Base-by-base conservation (phyloP, 2,113 vertebrate species). In the Paradisaea rubra region DNA sequence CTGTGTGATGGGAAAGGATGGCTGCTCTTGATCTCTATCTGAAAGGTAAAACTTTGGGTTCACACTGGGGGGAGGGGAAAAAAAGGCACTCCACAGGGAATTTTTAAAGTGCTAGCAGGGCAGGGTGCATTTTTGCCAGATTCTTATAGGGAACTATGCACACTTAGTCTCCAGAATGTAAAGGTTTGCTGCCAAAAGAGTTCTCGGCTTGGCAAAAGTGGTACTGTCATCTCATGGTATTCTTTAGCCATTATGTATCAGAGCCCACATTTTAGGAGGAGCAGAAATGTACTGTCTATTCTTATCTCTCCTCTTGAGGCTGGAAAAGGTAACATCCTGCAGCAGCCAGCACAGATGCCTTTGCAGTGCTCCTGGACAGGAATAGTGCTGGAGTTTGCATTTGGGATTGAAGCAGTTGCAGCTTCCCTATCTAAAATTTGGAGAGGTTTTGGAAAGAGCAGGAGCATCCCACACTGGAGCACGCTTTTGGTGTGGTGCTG, bases 41-140 rank as follows among this genome's bases (percentile, higher is more conserved):
- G 28, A 56, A 88, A 93, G 60, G 81, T 63, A 87, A 91, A 91
- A 93, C 79, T 92, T 95, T 4, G 54, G 27, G 17, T 41, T 88
- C 50, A 60, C 42, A 10, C 13, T 2, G 14, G 0, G 19, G 19
- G 7, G 9, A 33, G 10, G 31, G 8, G 13, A 15, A 37, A 79
- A 39, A 57, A 79, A 41, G 6, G 3, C 49, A 41, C 45, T 68
- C 18, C 22, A 20, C 42, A 23, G 11, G 33, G 45, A 54, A 54
- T 80, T 82, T 91, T 63, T 54, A 10, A 79, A 73, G 66, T 25
- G 30, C 45, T 69, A 39, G 27, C 35, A 35, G 27, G 41, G 9
- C 70, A 83, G 11, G 15, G 19, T 72, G 25, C 5, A 5, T 50
- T 84, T n/a, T 18, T 81, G 39, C 17, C 61, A 31, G 47, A 15